A percentile compares a stretch with the other conserved stretches of the same genome.
Conservation (phyloP, 2,888 invertebrate genomes). For the Sericinus montela region DNA sequence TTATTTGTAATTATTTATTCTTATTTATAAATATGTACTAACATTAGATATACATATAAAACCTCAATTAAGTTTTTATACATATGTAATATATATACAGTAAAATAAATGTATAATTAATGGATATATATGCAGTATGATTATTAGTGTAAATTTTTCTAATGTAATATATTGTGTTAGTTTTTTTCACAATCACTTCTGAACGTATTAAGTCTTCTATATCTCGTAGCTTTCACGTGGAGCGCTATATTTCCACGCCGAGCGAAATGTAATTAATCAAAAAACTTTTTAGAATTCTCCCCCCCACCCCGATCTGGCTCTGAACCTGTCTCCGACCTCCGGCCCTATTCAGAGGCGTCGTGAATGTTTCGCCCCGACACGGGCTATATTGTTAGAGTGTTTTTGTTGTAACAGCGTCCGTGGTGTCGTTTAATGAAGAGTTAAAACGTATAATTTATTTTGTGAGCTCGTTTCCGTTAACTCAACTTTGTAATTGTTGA, state of each 20-base stretch:
- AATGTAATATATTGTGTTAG: too few species aligned
- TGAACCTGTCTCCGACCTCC: constrained; percentile 13
- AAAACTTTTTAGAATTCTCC: constrained; percentile 58
- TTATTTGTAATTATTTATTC: too few species aligned
- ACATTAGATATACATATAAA: too few species aligned
- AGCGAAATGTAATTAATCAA: constrained; percentile 76
- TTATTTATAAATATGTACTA: too few species aligned
- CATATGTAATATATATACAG: too few species aligned
- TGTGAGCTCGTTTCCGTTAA: not conserved
- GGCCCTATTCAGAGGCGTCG: constrained; percentile 4
- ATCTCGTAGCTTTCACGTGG: constrained; percentile 57
- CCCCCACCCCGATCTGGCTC: constrained; percentile 29
- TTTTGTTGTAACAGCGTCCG: constrained; percentile 15
- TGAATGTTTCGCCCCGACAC: constrained; percentile 27
- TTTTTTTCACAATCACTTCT: too few species aligned
- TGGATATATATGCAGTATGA: too few species aligned
- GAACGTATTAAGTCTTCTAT: constrained; percentile 30
- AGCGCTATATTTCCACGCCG: constrained; percentile 65
- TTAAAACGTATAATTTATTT: constrained; percentile 13
- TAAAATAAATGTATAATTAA: too few species aligned
- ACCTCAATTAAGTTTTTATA: too few species aligned
- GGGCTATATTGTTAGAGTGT: constrained; percentile 5
- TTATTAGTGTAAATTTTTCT: too few species aligned
- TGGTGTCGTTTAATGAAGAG: constrained; percentile 14
- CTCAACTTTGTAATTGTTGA: constrained; percentile 7